Percentiles rank a stretch among this genome's conserved stretches.
phyloP scores from a whole-genome alignment of 2,888 invertebrate species.

The Troglohyphantes excavatus region DNA sequence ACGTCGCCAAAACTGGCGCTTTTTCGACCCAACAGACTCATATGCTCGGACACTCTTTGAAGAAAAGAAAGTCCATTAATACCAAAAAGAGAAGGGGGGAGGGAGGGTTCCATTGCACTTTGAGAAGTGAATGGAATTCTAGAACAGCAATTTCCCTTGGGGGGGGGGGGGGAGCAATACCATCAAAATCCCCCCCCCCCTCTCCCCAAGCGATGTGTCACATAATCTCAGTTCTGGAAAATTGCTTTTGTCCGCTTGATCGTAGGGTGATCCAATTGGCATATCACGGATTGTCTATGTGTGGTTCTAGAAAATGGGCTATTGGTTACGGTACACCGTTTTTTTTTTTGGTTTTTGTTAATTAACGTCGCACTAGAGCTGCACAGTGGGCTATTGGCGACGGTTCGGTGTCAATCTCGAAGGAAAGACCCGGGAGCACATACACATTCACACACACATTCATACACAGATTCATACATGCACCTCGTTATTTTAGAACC shows the following conservation, averaged over 20 bases:
- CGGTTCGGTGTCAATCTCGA: no score
- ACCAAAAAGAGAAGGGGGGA: not conserved
- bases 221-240: constrained; percentile 71
- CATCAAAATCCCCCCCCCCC: constrained; percentile 45
- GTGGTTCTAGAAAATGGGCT: no score
- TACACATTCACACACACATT: no score
- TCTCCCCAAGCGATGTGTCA: constrained; percentile 64
- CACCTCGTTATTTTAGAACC: no score
- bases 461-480: no score
- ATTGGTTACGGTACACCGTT: no score
- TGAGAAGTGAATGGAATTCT: constrained; percentile 73
- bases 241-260: constrained; percentile 55
- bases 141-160: constrained; percentile 64
- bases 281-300: no score
- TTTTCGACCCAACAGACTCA: not conserved
- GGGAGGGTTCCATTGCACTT: constrained; percentile 61
- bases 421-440: no score
- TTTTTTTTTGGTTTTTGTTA: no score
- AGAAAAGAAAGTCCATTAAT: constrained; percentile 42
- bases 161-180: constrained; percentile 53
- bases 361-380: no score
- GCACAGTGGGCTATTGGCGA: no score
- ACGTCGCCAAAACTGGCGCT: not conserved
- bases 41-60: constrained; percentile 7
- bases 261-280: not conserved